Percentiles rank a stretch among this genome's conserved stretches.
These are phyloP conservation scores for Trididemnum miniatum DNA, from an alignment of 23 tunicate genomes.

Conservation along the genomic window DNA sequence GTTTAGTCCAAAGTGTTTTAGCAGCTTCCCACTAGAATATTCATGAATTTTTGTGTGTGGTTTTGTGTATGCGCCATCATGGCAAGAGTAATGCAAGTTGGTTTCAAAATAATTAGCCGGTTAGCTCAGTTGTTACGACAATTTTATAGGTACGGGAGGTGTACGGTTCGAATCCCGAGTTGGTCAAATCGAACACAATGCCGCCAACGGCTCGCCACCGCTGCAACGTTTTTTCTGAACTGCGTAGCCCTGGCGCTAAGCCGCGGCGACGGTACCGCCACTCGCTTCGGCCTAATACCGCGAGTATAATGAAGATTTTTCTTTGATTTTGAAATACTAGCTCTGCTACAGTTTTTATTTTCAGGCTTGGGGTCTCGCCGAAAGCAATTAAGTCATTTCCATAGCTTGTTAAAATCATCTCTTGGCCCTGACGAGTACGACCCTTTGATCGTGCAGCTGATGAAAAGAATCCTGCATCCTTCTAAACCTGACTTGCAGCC, in stretches of 20 bases:
- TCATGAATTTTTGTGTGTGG: too few species aligned
- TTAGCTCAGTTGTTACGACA: too few species aligned
- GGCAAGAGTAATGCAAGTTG: too few species aligned
- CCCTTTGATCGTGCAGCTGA: constrained; percentile 27
- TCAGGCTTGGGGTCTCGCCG: constrained; percentile 2
- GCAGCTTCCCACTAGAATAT: too few species aligned
- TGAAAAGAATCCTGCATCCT: constrained; percentile 30
- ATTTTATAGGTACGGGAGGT: too few species aligned
- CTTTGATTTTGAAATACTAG: background rate
- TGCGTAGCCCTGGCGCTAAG: background rate
- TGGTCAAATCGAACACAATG: background rate
- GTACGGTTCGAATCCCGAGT: background rate
- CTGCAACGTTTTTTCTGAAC: background rate
- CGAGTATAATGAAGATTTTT: background rate
- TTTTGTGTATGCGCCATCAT: too few species aligned
- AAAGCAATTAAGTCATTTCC: constrained; percentile 9
- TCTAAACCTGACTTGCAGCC: constrained; percentile 55
- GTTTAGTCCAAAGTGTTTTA: too few species aligned
- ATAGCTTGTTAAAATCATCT: constrained; percentile 6
- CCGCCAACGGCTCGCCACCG: background rate
- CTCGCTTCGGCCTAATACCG: background rate
- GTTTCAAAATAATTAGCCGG: too few species aligned
- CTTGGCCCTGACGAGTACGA: constrained; percentile 45
- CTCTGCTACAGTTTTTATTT: background rate
- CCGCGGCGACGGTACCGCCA: background rate